These are phyloP conservation scores for Halesus radiatus DNA, from an alignment of 1,140 invertebrate species.

Conservation along the genomic window DNA sequence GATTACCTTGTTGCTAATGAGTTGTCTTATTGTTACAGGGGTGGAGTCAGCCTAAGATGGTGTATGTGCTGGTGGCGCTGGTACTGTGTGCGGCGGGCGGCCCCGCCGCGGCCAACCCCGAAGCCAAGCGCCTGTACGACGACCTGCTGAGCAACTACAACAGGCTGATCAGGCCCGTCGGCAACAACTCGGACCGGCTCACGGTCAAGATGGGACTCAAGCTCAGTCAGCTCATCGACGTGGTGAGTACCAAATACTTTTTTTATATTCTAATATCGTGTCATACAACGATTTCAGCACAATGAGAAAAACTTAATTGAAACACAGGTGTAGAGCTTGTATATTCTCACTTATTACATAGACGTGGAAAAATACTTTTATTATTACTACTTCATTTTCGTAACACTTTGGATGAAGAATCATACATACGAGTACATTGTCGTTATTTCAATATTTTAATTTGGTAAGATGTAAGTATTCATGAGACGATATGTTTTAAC, in stretches of 20 bases:
- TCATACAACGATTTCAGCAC: too few species aligned
- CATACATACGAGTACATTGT: too few species aligned
- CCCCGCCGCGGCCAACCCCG: conserved; percentile 84
- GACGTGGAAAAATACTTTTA: too few species aligned
- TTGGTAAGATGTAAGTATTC: too few species aligned
- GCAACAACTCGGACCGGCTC: conserved; percentile 95
- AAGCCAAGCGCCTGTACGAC: conserved; percentile 95
- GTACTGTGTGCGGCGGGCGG: conserved; percentile 78
- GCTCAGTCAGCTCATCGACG: conserved; percentile 97
- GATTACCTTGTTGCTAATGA: background rate
- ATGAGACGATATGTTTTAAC: too few species aligned
- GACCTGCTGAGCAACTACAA: conserved; percentile 97
- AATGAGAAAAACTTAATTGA: too few species aligned
- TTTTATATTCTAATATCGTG: too few species aligned
- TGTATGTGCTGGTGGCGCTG: conserved; percentile 79
- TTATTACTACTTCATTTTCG: too few species aligned
- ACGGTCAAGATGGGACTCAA: conserved; percentile 96
- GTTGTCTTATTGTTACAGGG: conserved; percentile 70
- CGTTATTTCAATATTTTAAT: too few species aligned
- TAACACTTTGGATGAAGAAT: too few species aligned
- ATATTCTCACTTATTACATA: too few species aligned
- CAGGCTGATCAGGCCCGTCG: conserved; percentile 95
- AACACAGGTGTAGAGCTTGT: too few species aligned
- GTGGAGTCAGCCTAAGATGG: conserved; percentile 87
- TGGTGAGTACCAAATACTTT: conserved; percentile 81